phyloP scores from a whole-genome alignment of 2,797 vertebrate genomes.

The Carduelis carduelis region DNA sequence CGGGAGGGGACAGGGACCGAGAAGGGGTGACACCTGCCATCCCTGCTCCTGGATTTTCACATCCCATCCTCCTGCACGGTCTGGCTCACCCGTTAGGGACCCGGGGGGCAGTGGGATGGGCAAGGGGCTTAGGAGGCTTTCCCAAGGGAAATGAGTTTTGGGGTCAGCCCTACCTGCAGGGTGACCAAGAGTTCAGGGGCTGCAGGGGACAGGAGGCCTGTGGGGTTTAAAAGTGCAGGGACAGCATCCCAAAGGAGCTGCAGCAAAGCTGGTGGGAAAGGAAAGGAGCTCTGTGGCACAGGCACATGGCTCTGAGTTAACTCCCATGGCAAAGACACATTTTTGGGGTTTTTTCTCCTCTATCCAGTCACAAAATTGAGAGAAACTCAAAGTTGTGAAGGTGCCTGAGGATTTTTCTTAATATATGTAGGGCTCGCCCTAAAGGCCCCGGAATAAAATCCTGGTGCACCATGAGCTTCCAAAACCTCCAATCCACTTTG shows the following conservation, averaged over 20 bases:
- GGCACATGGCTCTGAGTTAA: neutral
- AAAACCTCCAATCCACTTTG: neutral
- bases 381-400: neutral
- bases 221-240: neutral
- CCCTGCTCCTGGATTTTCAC: rapidly evolving
- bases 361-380: neutral
- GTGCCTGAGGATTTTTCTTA: neutral
- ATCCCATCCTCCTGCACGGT: neutral
- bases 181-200: neutral
- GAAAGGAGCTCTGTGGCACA: rapidly evolving
- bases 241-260: neutral
- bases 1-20: rapidly evolving
- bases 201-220: rapidly evolving
- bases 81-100: neutral
- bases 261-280: neutral
- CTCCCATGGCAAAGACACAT: rapidly evolving
- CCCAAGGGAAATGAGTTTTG: neutral
- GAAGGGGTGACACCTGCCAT: neutral
- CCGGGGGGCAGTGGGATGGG: neutral
- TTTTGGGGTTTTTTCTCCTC: neutral
- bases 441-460: neutral
- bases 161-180: neutral
- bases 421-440: rapidly evolving
- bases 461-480: neutral
- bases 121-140: neutral